Percentiles rank a stretch among this genome's conserved stretches.
phyloP scores from a whole-genome alignment of 2,113 vertebrate species.

The Phoxinus phoxinus region DNA sequence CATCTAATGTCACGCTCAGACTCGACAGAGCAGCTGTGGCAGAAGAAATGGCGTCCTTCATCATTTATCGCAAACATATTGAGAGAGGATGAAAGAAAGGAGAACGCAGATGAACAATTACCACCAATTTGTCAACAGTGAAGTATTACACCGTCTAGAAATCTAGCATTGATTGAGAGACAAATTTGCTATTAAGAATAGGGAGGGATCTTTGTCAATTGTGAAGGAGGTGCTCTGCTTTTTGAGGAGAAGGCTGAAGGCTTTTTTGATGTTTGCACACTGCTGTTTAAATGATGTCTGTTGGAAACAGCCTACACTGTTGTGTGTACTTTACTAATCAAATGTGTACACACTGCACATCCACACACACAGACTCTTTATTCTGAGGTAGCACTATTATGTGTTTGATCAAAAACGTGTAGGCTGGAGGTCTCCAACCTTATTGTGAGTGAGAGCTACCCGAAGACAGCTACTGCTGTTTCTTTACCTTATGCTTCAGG shows the following conservation, averaged over 20 bases:
- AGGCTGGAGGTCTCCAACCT: background rate
- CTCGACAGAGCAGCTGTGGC: background rate
- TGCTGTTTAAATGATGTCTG: conserved; percentile 11
- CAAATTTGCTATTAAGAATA: background rate
- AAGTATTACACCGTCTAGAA: background rate
- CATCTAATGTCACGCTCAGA: background rate
- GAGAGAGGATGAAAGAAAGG: background rate
- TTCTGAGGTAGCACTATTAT: background rate
- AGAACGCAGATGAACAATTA: background rate
- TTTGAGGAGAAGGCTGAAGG: background rate
- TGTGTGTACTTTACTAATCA: conserved; percentile 28
- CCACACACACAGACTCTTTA: background rate
- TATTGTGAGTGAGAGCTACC: background rate
- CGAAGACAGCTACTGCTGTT: background rate
- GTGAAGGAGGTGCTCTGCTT: background rate
- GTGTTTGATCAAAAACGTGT: background rate
- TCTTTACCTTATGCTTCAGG: background rate
- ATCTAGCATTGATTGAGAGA: background rate
- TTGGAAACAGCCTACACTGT: conserved; percentile 18
- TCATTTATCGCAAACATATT: background rate
- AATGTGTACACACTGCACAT: background rate
- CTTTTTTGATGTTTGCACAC: background rate
- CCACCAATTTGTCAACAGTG: background rate
- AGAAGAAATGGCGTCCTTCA: background rate
- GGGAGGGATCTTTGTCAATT: background rate